phyloP scores from a whole-genome alignment of 2,888 invertebrate species.

The Amblyjoppa fuscipennis region DNA sequence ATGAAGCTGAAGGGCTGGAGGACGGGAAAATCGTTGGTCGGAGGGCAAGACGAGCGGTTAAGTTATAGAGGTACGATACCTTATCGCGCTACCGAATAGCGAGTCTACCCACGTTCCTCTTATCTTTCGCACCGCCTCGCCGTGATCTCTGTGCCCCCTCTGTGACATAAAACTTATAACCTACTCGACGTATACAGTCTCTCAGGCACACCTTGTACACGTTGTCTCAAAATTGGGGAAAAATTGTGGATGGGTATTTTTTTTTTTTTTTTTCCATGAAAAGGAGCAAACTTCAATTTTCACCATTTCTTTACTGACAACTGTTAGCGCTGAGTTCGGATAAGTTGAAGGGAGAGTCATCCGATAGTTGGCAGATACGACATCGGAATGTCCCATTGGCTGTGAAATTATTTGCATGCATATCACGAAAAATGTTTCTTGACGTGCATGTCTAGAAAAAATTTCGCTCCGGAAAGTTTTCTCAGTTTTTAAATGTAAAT shows the following conservation, averaged over 20 bases:
- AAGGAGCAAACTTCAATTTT: no score
- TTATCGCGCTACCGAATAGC: slow-evolving; percentile 78
- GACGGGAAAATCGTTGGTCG: slow-evolving; percentile 69
- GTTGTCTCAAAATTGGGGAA: neutral
- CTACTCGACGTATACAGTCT: slow-evolving; percentile 50
- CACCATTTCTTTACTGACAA: no score
- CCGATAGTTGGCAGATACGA: no score
- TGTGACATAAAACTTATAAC: slow-evolving; percentile 61
- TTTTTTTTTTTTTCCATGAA: no score
- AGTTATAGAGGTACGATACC: slow-evolving; percentile 79
- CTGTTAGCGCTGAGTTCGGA: no score
- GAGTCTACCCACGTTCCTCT: slow-evolving; percentile 82
- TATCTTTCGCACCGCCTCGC: slow-evolving; percentile 76
- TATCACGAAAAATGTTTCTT: neutral
- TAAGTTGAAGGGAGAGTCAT: no score
- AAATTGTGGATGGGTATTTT: neutral
- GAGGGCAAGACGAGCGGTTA: slow-evolving; percentile 75
- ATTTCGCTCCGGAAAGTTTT: neutral
- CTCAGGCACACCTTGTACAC: slow-evolving; percentile 8
- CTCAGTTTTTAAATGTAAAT: neutral
- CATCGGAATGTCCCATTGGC: no score
- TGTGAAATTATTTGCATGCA: neutral
- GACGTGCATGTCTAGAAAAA: no score
- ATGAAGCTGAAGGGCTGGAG: slow-evolving; percentile 50
- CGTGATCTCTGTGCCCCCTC: slow-evolving; percentile 52